These are phyloP conservation scores for Ceratoteleas bidentatus DNA, from an alignment of 1,140 invertebrate species.

Conservation along the genomic window DNA sequence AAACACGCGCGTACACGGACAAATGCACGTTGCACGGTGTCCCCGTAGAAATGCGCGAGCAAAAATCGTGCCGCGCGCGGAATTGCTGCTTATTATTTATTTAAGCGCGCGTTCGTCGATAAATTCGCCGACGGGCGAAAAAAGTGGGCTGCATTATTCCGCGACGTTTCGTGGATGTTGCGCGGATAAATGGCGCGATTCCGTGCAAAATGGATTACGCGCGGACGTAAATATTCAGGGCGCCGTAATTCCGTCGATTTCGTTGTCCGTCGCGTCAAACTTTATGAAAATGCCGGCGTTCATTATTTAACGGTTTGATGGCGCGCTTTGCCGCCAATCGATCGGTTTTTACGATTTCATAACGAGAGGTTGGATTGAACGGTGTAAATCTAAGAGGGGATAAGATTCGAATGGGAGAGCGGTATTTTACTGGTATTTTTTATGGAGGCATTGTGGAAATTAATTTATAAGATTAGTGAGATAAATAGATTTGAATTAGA, in stretches of 20 bases:
- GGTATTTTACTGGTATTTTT: too few species aligned
- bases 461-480: too few species aligned
- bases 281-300: neutral
- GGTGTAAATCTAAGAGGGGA: too few species aligned
- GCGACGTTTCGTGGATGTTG: slow-evolving; percentile 7
- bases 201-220: neutral
- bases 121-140: slow-evolving; percentile 20
- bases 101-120: slow-evolving; percentile 34
- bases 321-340: too few species aligned
- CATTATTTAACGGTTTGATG: neutral
- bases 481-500: too few species aligned
- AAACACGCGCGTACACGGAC: slow-evolving; percentile 7
- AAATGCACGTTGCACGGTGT: too few species aligned
- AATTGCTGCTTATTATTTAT: slow-evolving; percentile 45
- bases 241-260: neutral
- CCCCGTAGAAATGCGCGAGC: slow-evolving; percentile 25
- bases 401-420: too few species aligned
- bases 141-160: slow-evolving; percentile 18
- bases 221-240: neutral
- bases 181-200: neutral
- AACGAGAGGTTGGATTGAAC: too few species aligned
- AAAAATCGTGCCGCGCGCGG: slow-evolving; percentile 34
- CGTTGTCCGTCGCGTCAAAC: neutral
- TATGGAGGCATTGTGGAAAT: neutral
- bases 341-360: too few species aligned